Conservation (phyloP, 1,140 invertebrate genomes). For the Brachionus koreanus region DNA sequence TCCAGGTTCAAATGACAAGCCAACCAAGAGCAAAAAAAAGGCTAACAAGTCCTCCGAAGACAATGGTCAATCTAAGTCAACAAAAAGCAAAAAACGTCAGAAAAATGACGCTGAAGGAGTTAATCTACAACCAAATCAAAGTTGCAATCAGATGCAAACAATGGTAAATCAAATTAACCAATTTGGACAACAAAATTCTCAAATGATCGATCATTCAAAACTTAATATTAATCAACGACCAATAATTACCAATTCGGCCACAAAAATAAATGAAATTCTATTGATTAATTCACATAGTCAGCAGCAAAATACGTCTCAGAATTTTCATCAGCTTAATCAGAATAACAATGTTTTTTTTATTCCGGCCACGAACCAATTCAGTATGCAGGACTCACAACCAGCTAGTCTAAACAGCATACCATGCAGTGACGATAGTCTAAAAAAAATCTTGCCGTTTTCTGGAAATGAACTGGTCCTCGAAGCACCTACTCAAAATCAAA, state of each 20-base stretch:
- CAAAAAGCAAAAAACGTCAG: background rate
- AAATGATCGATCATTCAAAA: background rate
- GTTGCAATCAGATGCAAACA: background rate
- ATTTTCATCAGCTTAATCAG: background rate
- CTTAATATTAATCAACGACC: background rate
- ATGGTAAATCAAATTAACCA: background rate
- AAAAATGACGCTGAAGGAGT: background rate
- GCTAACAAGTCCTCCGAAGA: background rate
- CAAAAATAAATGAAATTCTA: conserved; percentile 35
- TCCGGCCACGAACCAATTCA: background rate
- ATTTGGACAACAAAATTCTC: background rate
- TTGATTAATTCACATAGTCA: conserved; percentile 1
- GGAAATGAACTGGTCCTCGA: background rate
- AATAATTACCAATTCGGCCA: background rate
- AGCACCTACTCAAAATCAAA: background rate
- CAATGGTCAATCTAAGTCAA: background rate
- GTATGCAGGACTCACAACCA: background rate
- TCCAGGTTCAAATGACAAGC: background rate
- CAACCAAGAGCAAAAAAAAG: background rate
- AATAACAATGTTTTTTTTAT: conserved; percentile 12
- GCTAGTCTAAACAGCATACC: background rate
- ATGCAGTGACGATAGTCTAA: background rate
- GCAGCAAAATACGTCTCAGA: background rate
- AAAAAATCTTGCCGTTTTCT: background rate
- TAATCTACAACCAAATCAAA: background rate